Evolutionary conservation across 2,797 vertebrate genomes (phyloP), one percentile per base, ranked within the genome.

Genomic region (Novumbra hubbsi): DNA sequence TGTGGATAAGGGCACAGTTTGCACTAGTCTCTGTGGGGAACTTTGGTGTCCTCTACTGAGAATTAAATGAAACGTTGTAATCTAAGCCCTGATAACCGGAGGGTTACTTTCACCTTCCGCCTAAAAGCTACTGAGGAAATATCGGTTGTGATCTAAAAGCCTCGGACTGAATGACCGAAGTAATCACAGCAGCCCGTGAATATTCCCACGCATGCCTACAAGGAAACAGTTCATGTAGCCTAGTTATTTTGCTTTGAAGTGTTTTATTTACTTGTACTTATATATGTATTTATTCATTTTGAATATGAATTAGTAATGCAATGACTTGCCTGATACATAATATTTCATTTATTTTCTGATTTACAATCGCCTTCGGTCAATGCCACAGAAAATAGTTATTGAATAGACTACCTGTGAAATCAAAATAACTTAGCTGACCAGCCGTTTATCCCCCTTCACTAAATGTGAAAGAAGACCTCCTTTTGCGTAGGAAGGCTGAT

Each of bases 41-140:
- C 27, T 63, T 30, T 27, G 6, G 34, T 38, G 34, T 38, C 4
- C 4, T 30, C 12, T 28, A 8, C 17, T 65, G n/a, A 17, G 34
- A 17, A 0, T 12, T 15, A n/a, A 74, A 73, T 73, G 55, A 57
- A 48, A 57, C 73, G 38, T 27, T 17, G 19, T 71, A 60, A 57
- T 38, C 50, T 16, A 60, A 68, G 52, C 57, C n/a, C 14, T 57
- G 32, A 2, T 21, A 45, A 15, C 12, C 19, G 8, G 34, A 32
- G 52, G 41, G 11, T 21, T 14, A 16, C n/a, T n/a, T 49, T 14
- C 24, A 38, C 38, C 6, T 19, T 68, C 24, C 30, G 19, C 17
- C 48, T 68, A 19, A 21, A n/a, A 24, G 4, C n/a, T 15, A 15
- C 38, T 24, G 19, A 45, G 41, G 41, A 45, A 14, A 45, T 14